Conservation (phyloP, 2,888 invertebrate species). For the Rhagonycha lutea region DNA sequence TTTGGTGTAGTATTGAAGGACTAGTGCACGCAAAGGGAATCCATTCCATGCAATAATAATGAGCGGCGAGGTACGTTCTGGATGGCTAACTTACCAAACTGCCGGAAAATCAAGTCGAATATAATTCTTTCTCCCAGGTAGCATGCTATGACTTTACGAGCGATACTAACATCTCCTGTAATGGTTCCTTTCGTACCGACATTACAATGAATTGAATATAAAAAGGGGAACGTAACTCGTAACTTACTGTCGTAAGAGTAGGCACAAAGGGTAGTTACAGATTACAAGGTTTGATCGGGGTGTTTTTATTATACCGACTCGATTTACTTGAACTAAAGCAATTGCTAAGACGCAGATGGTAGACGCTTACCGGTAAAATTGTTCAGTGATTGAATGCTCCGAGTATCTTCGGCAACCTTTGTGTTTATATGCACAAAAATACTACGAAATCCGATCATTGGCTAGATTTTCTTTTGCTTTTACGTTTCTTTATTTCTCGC, state of each 20-base stretch:
- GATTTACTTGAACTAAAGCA: conserved; percentile 26
- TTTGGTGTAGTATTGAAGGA: conserved; percentile 28
- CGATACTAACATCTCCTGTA: conserved; percentile 24
- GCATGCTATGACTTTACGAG: conserved; percentile 29
- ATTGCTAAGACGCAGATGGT: conserved; percentile 30
- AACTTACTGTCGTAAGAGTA: conserved; percentile 26
- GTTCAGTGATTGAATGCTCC: conserved; percentile 27
- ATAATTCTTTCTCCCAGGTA: conserved; percentile 31
- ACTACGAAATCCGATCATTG: conserved; percentile 20
- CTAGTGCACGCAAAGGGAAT: conserved; percentile 28
- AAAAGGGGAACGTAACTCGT: conserved; percentile 31
- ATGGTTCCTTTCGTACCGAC: conserved; percentile 29
- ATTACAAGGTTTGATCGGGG: conserved; percentile 34
- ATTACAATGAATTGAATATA: conserved; percentile 31
- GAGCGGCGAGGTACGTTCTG: conserved; percentile 29
- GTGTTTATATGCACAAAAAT: conserved; percentile 26
- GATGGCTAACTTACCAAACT: conserved; percentile 27
- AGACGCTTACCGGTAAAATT: conserved; percentile 22
- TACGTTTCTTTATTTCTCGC: conserved; percentile 23
- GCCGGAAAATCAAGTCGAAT: conserved; percentile 32
- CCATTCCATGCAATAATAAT: conserved; percentile 33
- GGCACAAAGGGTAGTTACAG: conserved; percentile 38
- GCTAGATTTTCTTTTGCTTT: conserved; percentile 15
- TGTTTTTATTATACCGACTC: conserved; percentile 33
- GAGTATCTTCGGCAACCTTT: conserved; percentile 24